phyloP scores from a whole-genome alignment of 2,888 invertebrate genomes.

The Norana najaformis region DNA sequence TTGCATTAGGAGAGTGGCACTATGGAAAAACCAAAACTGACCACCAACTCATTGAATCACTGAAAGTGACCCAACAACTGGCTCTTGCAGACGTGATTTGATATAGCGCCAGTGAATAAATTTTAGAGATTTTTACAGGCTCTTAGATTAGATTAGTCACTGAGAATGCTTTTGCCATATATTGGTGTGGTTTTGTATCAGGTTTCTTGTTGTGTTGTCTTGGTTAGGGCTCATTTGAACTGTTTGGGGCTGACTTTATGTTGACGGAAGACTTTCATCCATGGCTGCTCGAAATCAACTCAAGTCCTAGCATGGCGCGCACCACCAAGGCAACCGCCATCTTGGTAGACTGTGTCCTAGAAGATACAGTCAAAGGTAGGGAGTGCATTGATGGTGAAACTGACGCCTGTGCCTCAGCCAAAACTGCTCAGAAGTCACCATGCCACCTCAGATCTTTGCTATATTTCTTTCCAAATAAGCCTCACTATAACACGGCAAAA shows the following conservation, averaged over 20 bases:
- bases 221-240: constrained; percentile 77
- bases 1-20: too few species aligned
- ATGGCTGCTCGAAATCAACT: constrained; percentile 90
- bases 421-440: too few species aligned
- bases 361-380: constrained; percentile 83
- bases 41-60: too few species aligned
- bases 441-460: too few species aligned
- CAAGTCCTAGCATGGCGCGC: constrained; percentile 77
- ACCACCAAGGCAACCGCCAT: constrained; percentile 82
- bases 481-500: too few species aligned
- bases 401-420: not conserved
- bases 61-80: too few species aligned
- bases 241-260: constrained; percentile 91
- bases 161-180: not conserved
- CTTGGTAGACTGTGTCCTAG: constrained; percentile 78
- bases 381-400: not conserved
- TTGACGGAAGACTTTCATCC: constrained; percentile 77
- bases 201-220: not conserved
- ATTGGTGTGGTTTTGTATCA: not conserved
- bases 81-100: too few species aligned
- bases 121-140: not conserved
- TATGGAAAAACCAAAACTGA: too few species aligned
- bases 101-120: not conserved
- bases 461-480: too few species aligned
- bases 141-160: not conserved